These are phyloP conservation scores for Philopotamus ludificatus DNA, from an alignment of 1,140 invertebrate species.

Conservation along the genomic window DNA sequence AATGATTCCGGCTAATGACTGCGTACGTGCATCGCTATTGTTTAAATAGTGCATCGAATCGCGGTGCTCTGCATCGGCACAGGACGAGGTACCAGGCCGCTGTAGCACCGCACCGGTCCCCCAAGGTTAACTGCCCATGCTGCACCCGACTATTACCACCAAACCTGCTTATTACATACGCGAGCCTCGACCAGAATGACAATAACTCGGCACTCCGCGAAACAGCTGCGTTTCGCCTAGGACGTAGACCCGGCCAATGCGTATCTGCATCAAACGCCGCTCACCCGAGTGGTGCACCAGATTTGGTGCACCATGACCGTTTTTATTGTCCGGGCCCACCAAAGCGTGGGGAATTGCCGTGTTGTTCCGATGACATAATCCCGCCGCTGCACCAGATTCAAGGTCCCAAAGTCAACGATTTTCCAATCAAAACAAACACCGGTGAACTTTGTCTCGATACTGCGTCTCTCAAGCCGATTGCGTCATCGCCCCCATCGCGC, in stretches of 20 bases:
- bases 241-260: no score
- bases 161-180: background rate
- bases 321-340: constrained; percentile 26
- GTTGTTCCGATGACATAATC: constrained; percentile 19
- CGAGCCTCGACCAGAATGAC: background rate
- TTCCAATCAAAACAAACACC: constrained; percentile 19
- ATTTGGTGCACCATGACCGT: constrained; percentile 10
- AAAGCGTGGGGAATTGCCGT: constrained; percentile 18
- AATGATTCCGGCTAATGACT: no score
- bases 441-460: background rate
- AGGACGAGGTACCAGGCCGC: no score
- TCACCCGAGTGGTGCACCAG: constrained; percentile 17
- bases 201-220: background rate
- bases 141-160: background rate
- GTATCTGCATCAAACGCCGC: background rate
- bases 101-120: background rate
- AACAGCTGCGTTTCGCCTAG: background rate
- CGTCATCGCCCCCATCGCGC: background rate
- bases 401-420: constrained; percentile 21
- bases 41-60: constrained; percentile 4
- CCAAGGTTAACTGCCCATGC: constrained; percentile 1
- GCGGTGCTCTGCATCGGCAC: no score
- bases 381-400: constrained; percentile 17
- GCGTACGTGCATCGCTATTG: no score
- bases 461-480: background rate